Evolutionary conservation across 2,113 vertebrate species (phyloP), one percentile per base, ranked within the genome.

Genomic region (Gavialis gangeticus): DNA sequence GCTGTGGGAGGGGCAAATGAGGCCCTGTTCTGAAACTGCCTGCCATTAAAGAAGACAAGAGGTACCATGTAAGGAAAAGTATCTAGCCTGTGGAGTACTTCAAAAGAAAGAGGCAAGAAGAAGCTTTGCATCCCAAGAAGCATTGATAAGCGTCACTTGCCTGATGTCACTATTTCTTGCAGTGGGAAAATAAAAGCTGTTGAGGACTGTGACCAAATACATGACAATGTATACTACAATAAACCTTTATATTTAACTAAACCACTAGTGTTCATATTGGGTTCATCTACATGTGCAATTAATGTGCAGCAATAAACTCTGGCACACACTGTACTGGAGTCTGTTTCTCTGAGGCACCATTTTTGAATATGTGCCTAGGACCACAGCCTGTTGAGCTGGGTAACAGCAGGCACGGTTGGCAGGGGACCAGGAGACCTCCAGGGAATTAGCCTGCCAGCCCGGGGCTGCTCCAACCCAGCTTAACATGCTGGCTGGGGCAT

Each of bases 241-340:
- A 91, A 73, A 82, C 69, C 15, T 67, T 76, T 75, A 89, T 90
- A 77, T 91, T 95, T 79, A 57, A 59, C 15, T 46, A 59, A 92
- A 59, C 73, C n/a, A 71, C 87, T 91, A 24, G 73, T 77, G 24
- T n/a, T 34, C 30, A 4, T 30, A 46, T 25, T 73, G 46, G 46
- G 9, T 46, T 6, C 46, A 46, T 46, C 46, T 46, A 46, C 46
- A 46, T 46, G 46, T 46, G 46, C 46, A 46, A 46, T 46, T 46
- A 46, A 46, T 46, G 46, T 46, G 46, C 46, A 46, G 46, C 46
- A 46, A 46, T 46, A 46, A 46, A 46, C 46, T 46, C 7, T 46
- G 46, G 46, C 46, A 46, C 7, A 46, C 46, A 9, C 46, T 46
- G 46, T 46, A 46, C 46, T 46, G 46, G 46, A 46, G 46, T 8